phyloP scores from a whole-genome alignment of 2,888 invertebrate species.

The Orthosia gracilis region DNA sequence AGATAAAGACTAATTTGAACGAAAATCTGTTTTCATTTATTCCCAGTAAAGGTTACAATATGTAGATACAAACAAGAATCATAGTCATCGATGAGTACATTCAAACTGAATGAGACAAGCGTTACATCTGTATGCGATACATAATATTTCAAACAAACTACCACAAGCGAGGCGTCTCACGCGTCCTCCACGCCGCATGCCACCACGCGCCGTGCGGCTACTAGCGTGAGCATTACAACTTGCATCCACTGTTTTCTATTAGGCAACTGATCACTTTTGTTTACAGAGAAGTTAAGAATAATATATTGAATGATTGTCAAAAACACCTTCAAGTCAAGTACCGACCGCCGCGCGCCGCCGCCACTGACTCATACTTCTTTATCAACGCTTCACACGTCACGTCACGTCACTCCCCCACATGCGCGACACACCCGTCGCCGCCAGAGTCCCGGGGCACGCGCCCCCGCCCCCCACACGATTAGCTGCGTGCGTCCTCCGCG shows the following conservation, averaged over 20 bases:
- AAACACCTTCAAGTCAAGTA: neutral
- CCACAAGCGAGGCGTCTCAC: constrained; percentile 15
- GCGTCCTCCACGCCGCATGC: neutral
- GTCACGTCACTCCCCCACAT: constrained; percentile 11
- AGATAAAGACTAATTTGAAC: constrained; percentile 69
- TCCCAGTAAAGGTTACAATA: constrained; percentile 47
- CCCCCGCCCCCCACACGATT: constrained; percentile 5
- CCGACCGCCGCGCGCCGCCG: neutral
- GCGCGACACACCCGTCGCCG: constrained; percentile 20
- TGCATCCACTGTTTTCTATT: neutral
- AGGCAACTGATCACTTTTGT: neutral
- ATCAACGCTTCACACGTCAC: neutral
- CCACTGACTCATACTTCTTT: neutral
- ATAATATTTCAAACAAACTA: constrained; percentile 17
- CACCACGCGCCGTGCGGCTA: neutral
- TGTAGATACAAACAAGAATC: constrained; percentile 16
- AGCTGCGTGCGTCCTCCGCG: constrained; percentile 31
- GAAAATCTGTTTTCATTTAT: constrained; percentile 58
- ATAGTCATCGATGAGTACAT: constrained; percentile 30
- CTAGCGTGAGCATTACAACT: neutral
- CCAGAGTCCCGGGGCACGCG: constrained; percentile 9
- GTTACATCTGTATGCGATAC: constrained; percentile 45
- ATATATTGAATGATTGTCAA: constrained; percentile 6
- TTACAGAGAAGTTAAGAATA: neutral
- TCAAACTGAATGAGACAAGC: constrained; percentile 45